Evolutionary conservation across 2,888 invertebrate genomes (phyloP).

Genomic region (Cataglyphis rosenhaueri): DNA sequence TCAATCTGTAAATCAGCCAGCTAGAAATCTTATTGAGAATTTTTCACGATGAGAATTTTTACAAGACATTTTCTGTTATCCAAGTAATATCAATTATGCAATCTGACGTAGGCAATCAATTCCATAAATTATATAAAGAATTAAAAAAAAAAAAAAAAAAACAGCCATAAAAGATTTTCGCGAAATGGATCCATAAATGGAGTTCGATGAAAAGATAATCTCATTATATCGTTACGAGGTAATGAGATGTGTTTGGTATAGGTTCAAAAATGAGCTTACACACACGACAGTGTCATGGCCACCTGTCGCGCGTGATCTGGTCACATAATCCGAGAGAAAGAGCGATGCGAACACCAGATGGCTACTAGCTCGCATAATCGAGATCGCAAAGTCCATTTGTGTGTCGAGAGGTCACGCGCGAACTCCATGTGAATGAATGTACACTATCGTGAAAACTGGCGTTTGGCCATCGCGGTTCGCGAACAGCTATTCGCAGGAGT

Average conservation of each 20-base stretch:
- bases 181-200: too few species aligned
- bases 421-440: conserved; percentile 43
- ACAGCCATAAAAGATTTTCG: not conserved
- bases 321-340: conserved; percentile 68
- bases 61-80: not conserved
- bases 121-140: not conserved
- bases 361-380: conserved; percentile 74
- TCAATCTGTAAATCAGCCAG: not conserved
- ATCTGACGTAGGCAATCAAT: not conserved
- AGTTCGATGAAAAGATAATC: not conserved
- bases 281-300: conserved; percentile 43
- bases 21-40: not conserved
- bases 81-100: not conserved
- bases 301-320: conserved; percentile 74
- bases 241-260: too few species aligned
- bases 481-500: conserved; percentile 55
- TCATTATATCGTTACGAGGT: not conserved
- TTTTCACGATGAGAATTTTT: not conserved
- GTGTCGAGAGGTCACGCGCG: conserved; percentile 29
- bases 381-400: conserved; percentile 63
- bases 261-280: not conserved
- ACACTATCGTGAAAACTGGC: conserved; percentile 59
- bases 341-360: conserved; percentile 74
- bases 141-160: not conserved
- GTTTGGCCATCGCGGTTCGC: conserved; percentile 56